phyloP scores from a whole-genome alignment of 2,888 invertebrate species.

The Smittia aterrima region DNA sequence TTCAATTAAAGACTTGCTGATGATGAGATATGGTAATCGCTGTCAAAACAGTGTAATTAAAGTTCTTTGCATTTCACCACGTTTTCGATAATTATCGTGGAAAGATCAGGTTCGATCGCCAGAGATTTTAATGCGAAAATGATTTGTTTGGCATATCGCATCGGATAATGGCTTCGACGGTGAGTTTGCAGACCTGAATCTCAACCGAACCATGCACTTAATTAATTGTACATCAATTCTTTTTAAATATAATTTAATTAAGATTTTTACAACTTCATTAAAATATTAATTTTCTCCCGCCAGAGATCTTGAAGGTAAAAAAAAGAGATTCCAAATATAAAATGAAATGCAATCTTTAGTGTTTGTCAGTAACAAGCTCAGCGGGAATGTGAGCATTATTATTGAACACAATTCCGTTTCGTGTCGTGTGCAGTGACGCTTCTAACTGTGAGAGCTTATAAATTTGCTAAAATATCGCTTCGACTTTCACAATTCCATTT shows the following conservation, averaged over 20 bases:
- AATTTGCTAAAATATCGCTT: not conserved
- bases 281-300: slow-evolving; percentile 29
- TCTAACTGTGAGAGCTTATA: slow-evolving; percentile 11
- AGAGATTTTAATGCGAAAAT: not conserved
- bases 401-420: slow-evolving; percentile 8
- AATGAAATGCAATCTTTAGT: slow-evolving; percentile 36
- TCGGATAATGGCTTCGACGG: not conserved
- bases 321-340: not conserved
- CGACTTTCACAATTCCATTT: not conserved
- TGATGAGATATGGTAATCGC: not conserved
- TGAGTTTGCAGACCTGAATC: not conserved
- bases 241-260: slow-evolving; percentile 39
- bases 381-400: slow-evolving; percentile 30
- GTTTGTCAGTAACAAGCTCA: not conserved
- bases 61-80: not conserved
- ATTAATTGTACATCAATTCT: slow-evolving; percentile 40
- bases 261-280: slow-evolving; percentile 40
- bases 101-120: no score
- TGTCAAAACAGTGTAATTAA: not conserved
- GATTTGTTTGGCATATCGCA: not conserved
- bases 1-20: no score
- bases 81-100: not conserved
- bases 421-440: not conserved
- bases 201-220: not conserved
- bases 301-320: not conserved